Base-by-base conservation (phyloP, 2,888 invertebrate species). In the Pediacus dermestoides region DNA sequence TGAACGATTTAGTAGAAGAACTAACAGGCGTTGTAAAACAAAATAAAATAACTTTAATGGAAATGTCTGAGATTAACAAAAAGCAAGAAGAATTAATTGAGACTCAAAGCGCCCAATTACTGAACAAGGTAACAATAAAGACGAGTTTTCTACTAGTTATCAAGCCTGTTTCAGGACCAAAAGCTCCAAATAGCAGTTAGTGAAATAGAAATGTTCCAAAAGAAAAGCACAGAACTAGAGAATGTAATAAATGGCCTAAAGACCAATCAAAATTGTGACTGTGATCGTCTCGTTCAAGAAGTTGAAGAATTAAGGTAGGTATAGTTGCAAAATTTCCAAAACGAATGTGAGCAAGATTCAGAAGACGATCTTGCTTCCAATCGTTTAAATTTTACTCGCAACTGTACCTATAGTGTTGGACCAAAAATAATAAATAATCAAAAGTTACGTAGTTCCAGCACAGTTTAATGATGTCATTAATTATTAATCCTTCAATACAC, bases 61-160 rank as follows among this genome's bases (percentile, higher is more conserved):
- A 57, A 33, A 39, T 60, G 22, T 49, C 53, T 12, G 36, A 46
- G 4, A 51, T 55, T n/a, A 60, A 56, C 36, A 54, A 49, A 30
- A 42, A 56, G 21, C 59, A 60, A 35, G 56, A 60, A 31, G 32
- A 22, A 10, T 22, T 57, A 6, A 45, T 59, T 12, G 35, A 48
- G 13, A 50, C 49, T 31, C 55, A 58, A 34, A 55, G 50, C 40
- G 42, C 40, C 6, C 43, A 51, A 8, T 39, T 58, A 7, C 28
- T 42, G 30, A 34, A 46, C 12, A 55, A 55, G 46, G 58, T 58
- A 49, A 34, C n/a, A 14, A 37, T 23, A 15, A 10, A 14, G 10
- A 11, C 1, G 10, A 16, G 13, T 31, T 21, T n/a, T 31, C n/a
- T 37, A n/a, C n/a, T n/a, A 6, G 15, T 25, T 27, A 12, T 36